These are phyloP conservation scores for Australoheros scitulus DNA, from an alignment of 2,113 vertebrate species.

Conservation along the genomic window DNA sequence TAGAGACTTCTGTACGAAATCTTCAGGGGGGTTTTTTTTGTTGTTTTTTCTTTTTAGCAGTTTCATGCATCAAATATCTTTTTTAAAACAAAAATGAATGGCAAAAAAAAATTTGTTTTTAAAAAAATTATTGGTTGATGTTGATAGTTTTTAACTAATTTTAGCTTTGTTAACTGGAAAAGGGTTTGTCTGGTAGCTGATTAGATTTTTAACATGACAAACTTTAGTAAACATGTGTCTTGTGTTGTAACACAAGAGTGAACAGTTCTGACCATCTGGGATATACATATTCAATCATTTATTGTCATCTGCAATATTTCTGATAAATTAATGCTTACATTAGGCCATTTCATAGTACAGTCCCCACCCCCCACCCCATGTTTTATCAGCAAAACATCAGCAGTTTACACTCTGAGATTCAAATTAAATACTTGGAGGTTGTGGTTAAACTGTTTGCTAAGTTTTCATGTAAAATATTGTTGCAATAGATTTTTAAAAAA, in stretches of 20 bases:
- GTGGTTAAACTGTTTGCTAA: accelerated
- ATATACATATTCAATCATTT: background rate
- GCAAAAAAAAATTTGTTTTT: too few relatives aligned
- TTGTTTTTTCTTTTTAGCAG: too few relatives aligned
- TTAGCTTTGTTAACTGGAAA: accelerated
- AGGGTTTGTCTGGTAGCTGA: accelerated
- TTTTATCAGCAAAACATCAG: background rate
- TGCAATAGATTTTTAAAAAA: background rate
- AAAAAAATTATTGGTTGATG: background rate
- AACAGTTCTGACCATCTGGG: too few relatives aligned
- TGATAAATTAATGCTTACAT: too few relatives aligned
- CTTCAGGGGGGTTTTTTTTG: too few relatives aligned
- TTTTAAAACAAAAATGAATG: too few relatives aligned
- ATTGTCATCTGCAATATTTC: too few relatives aligned
- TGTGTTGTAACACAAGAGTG: background rate
- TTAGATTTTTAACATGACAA: background rate
- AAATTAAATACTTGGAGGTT: background rate
- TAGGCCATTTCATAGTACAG: accelerated
- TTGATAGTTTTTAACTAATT: background rate
- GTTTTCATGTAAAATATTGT: background rate
- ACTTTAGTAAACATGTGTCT: background rate
- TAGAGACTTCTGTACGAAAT: too few relatives aligned
- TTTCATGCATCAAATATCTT: too few relatives aligned
- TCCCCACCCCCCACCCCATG: too few relatives aligned
- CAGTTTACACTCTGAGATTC: background rate